A percentile compares a stretch with the other conserved stretches of the same genome.
Conservation (phyloP, 2,888 invertebrate genomes). For the Dendrolimus houi region DNA sequence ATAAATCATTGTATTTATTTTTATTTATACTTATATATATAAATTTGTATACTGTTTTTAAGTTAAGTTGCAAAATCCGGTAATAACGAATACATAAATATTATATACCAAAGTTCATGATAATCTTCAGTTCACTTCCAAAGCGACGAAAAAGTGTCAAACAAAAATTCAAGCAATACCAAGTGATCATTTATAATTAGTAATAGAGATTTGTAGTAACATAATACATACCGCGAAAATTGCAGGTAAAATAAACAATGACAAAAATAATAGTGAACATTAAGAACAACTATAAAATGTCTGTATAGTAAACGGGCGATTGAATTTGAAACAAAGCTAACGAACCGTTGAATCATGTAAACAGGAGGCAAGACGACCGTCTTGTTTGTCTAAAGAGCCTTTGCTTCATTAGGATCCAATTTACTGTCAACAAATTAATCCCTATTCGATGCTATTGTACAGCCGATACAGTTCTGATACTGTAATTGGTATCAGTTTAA, state of each 20-base stretch:
- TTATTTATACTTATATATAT: too few relatives aligned
- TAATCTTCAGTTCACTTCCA: too few relatives aligned
- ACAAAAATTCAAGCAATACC: too few relatives aligned
- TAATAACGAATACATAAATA: too few relatives aligned
- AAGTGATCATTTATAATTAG: too few relatives aligned
- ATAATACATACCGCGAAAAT: background rate
- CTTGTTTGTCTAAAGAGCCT: slow-evolving; percentile 74
- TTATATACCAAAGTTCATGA: too few relatives aligned
- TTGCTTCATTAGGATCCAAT: slow-evolving; percentile 77
- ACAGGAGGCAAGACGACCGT: slow-evolving; percentile 71
- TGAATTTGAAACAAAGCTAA: slow-evolving; percentile 74
- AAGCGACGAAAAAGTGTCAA: too few relatives aligned
- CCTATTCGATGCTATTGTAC: slow-evolving; percentile 47
- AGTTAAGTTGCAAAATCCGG: too few relatives aligned
- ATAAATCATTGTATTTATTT: too few relatives aligned
- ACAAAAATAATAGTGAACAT: slow-evolving; percentile 1
- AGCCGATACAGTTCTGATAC: slow-evolving; percentile 1
- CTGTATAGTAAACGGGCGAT: slow-evolving; percentile 35
- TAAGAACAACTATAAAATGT: slow-evolving; percentile 15
- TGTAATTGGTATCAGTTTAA: background rate
- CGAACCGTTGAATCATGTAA: slow-evolving; percentile 74
- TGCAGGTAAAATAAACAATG: background rate
- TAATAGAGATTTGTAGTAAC: too few relatives aligned
- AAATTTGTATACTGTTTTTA: too few relatives aligned
- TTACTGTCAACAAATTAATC: slow-evolving; percentile 74